Evolutionary conservation across 2,888 invertebrate genomes (phyloP), one percentile per base, ranked within the genome.

Genomic region (Physocephala rufipes): DNA sequence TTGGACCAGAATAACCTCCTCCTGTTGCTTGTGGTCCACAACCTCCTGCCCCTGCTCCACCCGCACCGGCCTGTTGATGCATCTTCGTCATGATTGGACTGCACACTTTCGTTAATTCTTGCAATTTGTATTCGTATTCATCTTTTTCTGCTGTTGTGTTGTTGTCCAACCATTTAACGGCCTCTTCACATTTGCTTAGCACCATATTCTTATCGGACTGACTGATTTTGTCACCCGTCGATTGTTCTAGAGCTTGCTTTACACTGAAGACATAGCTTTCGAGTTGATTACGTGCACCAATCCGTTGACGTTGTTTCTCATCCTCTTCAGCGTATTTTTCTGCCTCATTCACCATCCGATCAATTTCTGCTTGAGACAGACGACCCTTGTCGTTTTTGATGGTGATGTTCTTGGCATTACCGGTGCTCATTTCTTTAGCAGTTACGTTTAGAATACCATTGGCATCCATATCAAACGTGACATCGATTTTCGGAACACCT

Each of bases 391-490:
- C 93, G 86, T 94, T 95, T 82, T 92, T 92, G 74, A 95, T 95
- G 59, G 91, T 92, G 74, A 95, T 94, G 81, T 91, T 91, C 84
- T 91, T 92, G 73, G 89, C 90, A 75, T 91, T 92, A 30, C 89
- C 91, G 0, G 90, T 89, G 79, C 90, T 89, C 84, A 89, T 89
- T 74, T 90, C 90, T 74, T 91, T 90, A 24, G 95, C 95, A 0
- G 93, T 90, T 1, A 96, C 95, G 83, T 95, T 95, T 74, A 99
- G 87, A 85, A 98, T 98, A 82, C 98, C 97, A 86, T 99, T 97
- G 62, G 96, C 96, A 81, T 98, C 97, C 81, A 93, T 90, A 64
- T 86, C 86, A 82, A 94, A 94, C 53, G 93, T 94, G 28, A 94
- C 93, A 82, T 94, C 97, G 87, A 91, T 96, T 86, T 90, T 95